Evolutionary conservation across 2,113 vertebrate genomes (phyloP).

Genomic region (Indri indri): DNA sequence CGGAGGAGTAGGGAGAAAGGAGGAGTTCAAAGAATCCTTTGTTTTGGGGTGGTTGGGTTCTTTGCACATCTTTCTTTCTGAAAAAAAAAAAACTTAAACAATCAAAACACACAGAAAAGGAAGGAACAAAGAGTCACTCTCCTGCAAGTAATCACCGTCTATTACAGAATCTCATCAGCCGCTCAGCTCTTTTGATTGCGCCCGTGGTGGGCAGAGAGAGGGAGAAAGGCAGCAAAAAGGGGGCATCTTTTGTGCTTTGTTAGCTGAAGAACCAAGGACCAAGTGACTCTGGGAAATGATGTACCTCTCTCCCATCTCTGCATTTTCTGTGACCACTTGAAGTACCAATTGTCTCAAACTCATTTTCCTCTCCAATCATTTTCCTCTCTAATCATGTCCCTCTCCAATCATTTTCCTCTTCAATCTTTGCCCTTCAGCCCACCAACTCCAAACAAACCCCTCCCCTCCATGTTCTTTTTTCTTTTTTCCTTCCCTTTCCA

Average conservation of each 20-base stretch:
- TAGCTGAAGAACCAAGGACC: slow-evolving; percentile 61
- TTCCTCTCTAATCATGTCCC: slow-evolving; percentile 66
- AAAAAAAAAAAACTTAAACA: slow-evolving; percentile 58
- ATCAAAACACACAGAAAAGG: slow-evolving; percentile 75
- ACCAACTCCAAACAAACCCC: slow-evolving; percentile 52
- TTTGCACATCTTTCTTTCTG: slow-evolving; percentile 55
- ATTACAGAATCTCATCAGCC: slow-evolving; percentile 73
- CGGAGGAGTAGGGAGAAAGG: slow-evolving; percentile 45
- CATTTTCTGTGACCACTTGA: slow-evolving; percentile 63
- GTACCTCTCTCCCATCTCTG: slow-evolving; percentile 36
- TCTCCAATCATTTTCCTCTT: slow-evolving; percentile 65
- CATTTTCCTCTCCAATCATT: slow-evolving; percentile 73
- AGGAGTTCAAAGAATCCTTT: slow-evolving; percentile 74
- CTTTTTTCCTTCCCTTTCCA: background rate
- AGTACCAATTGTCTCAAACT: slow-evolving; percentile 68
- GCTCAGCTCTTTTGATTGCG: slow-evolving; percentile 67
- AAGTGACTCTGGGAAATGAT: slow-evolving; percentile 65
- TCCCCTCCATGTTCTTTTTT: background rate
- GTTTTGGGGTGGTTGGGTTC: slow-evolving; percentile 64
- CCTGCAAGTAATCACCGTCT: slow-evolving; percentile 69
- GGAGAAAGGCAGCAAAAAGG: slow-evolving; percentile 44
- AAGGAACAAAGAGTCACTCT: slow-evolving; percentile 71
- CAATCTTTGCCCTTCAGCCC: slow-evolving; percentile 26
- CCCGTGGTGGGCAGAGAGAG: slow-evolving; percentile 53
- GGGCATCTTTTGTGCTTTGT: slow-evolving; percentile 69